Evolutionary conservation across 1,140 invertebrate species (phyloP), one percentile per base, ranked within the genome.

Genomic region (Phymorhynchus buccinoides): DNA sequence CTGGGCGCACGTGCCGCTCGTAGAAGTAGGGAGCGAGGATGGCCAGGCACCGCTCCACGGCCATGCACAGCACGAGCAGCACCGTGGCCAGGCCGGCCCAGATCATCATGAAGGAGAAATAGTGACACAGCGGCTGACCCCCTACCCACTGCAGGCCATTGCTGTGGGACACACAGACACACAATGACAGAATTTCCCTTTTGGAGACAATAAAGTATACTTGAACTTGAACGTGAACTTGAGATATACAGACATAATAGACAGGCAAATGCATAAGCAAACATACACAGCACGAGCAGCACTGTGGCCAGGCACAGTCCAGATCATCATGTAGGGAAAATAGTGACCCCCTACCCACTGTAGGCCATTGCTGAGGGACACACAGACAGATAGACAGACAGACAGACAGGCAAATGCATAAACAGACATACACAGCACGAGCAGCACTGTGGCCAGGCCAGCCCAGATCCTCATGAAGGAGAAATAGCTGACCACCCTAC

Each of bases 391-490:
- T 22, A 52, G 9, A 52, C 48, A 52, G 9, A 52, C 48, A 52
- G 9, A 52, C 48, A 52, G 9, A 52, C 48, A 52, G 9, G 22
- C 48, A 52, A 7, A 52, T 22, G 22, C 48, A 52, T 22, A 52
- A 7, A 93, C 41, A 4, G 93, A 91, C 93, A 94, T 94, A 27
- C 91, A 89, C 3, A 90, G 90, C 44, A 94, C 91, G 6, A 92
- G 92, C 41, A 91, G 90, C 35, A 93, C 89, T 1, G 93, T 94
- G 4, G 93, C 87, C 41, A 93, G 85, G 42, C 93, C 92, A 71
- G 93, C 91, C 73, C 91, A 90, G 79, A 93, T 92, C 85, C 94
- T 90, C 83, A 93, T 90, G 86, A 94, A 94, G 12, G 92, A 91
- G 79, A 91, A 91, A 85, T 93, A 93, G n/a, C 44, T 87, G 73